phyloP scores from a whole-genome alignment of 2,113 vertebrate species.

The Ceyx cyanopectus region DNA sequence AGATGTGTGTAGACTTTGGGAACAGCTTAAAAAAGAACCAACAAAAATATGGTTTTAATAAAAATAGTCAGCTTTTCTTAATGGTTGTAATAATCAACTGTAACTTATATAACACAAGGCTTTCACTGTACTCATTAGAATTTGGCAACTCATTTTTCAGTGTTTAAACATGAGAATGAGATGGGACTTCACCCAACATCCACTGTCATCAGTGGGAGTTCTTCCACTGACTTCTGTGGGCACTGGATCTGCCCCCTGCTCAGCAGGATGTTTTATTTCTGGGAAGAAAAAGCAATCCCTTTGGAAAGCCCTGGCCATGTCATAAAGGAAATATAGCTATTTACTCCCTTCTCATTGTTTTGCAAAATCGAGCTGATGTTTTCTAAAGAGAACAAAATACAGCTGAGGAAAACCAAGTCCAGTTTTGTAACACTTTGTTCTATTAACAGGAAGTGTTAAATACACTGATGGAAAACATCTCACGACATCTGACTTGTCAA shows the following conservation, averaged over 20 bases:
- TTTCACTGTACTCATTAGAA: conserved; percentile 26
- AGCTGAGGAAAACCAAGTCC: conserved; percentile 9
- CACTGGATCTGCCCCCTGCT: not conserved
- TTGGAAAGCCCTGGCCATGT: conserved; percentile 73
- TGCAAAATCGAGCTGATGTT: conserved; percentile 10
- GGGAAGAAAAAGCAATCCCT: conserved; percentile 62
- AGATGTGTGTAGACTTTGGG: conserved; percentile 22
- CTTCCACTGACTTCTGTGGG: conserved; percentile 58
- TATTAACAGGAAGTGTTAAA: not conserved
- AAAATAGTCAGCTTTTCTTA: conserved; percentile 6
- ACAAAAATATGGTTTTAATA: conserved; percentile 24
- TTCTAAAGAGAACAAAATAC: not conserved
- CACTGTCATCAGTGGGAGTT: conserved; percentile 43
- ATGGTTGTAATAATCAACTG: conserved; percentile 13
- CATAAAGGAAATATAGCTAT: not conserved
- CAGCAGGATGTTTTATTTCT: conserved; percentile 49
- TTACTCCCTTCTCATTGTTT: not conserved
- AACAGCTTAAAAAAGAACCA: conserved; percentile 27
- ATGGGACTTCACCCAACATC: conserved; percentile 40
- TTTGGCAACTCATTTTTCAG: not conserved
- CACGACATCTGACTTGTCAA: not conserved
- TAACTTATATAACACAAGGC: conserved; percentile 27
- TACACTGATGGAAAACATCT: not conserved
- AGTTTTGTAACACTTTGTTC: conserved; percentile 20
- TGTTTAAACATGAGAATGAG: not conserved